phyloP scores from a whole-genome alignment of 2,113 vertebrate species.

The Capreolus pygargus region DNA sequence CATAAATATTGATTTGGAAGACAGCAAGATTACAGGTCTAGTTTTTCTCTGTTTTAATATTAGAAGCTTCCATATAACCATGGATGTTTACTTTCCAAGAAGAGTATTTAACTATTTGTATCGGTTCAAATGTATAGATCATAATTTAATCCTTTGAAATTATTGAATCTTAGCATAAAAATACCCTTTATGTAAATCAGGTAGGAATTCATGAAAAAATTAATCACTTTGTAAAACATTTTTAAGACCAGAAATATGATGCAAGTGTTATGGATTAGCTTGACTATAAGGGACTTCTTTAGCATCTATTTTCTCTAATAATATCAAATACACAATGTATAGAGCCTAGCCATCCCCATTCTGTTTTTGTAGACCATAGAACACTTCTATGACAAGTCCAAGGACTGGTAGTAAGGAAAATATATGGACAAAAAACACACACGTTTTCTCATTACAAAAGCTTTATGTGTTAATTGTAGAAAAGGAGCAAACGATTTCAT shows the following conservation, averaged over 20 bases:
- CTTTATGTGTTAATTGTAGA: neutral
- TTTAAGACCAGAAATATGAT: neutral
- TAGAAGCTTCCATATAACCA: neutral
- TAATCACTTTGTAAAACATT: neutral
- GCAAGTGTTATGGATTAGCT: neutral
- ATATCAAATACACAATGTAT: neutral
- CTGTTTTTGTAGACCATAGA: neutral
- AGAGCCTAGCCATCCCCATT: neutral
- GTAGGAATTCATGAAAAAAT: neutral
- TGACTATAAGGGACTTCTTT: neutral
- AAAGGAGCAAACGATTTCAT: neutral
- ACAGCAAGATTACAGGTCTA: neutral
- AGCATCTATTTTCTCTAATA: neutral
- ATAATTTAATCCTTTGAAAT: constrained; percentile 45
- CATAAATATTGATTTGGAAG: neutral
- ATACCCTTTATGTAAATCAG: neutral
- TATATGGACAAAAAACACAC: neutral
- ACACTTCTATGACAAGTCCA: neutral
- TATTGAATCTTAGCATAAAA: neutral
- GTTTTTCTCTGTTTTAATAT: neutral
- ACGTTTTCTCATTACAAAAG: neutral
- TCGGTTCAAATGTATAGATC: constrained; percentile 9
- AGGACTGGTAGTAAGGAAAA: neutral
- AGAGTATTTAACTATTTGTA: constrained; percentile 3
- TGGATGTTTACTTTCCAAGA: neutral